Base-by-base conservation (phyloP, 2,113 vertebrate species). In the Salvator merianae region DNA sequence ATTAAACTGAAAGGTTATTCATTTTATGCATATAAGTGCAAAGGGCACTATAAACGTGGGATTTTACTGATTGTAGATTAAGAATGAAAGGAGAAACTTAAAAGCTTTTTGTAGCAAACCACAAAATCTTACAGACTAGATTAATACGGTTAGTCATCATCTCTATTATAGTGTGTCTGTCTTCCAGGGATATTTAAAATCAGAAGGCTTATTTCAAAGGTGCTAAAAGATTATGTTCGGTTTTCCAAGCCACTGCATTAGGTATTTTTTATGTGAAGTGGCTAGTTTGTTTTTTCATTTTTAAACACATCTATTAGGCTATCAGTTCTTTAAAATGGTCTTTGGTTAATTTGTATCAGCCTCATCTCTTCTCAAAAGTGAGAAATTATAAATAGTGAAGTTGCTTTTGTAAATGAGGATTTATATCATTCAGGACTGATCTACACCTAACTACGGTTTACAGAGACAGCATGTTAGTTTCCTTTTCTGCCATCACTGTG, bases 1-100 rank as follows among this genome's bases (percentile, higher is more conserved):
- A 96, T 96, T 96, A 96, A 95, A 93, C 92, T 86, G 91, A 92
- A 92, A 92, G 95, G 94, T 95, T 95, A 95, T 96, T 96, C 95
- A 94, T 95, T 96, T 95, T 95, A 95, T 95, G 93, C 95, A 94
- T 88, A 89, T 91, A 91, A 92, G 95, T 95, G 93, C 94, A 96
- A 95, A 96, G 95, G 94, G 94, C 95, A 92, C 90, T 89, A 90
- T 95, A 95, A 95, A 95, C 95, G 94, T 94, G 84, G 90, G 79
- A 90, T 96, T 95, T 95, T 94, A 94, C 93, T 94, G 95, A 95
- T 94, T 93, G 92, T 92, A 95, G 94, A 95, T 95, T 95, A 94
- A 92, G 93, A 91, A 85, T 94, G 89, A 94, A 95, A 94, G 85
- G 88, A 91, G 91, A 93, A 95, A 93, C 89, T 93, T 93, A 84